Evolutionary conservation across 2,113 vertebrate species (phyloP).

Genomic region (Climacteris rufus): DNA sequence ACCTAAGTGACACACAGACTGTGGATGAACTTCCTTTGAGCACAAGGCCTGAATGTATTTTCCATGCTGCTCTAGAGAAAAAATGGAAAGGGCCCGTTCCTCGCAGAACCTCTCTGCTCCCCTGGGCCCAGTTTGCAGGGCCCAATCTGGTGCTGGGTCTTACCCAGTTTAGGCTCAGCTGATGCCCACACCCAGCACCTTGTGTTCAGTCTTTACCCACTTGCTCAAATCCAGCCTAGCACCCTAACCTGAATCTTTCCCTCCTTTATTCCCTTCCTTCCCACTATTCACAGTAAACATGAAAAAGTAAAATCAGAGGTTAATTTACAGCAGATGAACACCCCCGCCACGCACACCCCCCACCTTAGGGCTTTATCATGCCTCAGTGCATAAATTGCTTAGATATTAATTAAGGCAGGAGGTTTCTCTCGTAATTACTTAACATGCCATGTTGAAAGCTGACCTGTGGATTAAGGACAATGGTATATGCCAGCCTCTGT

Average conservation of each 20-base stretch:
- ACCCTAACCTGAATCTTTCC: background rate
- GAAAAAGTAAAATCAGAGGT: background rate
- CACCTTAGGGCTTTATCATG: background rate
- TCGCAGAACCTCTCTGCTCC: background rate
- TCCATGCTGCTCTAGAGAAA: background rate
- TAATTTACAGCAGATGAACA: background rate
- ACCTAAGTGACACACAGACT: background rate
- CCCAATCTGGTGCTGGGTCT: background rate
- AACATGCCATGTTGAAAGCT: background rate
- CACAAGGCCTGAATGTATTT: background rate
- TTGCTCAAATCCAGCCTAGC: background rate
- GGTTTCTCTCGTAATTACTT: background rate
- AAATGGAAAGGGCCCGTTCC: background rate
- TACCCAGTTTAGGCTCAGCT: background rate
- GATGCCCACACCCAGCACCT: background rate
- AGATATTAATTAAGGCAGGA: background rate
- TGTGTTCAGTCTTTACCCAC: background rate
- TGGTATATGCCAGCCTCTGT: background rate
- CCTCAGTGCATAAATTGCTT: background rate
- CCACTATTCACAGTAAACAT: background rate
- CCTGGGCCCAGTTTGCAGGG: background rate
- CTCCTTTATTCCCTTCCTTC: background rate
- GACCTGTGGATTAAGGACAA: background rate
- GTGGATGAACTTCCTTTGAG: background rate
- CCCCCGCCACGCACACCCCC: fast-evolving